A percentile compares a stretch with the other conserved stretches of the same genome.
These are phyloP conservation scores for Diplodus puntazzo DNA, from an alignment of 2,797 vertebrate species.

Conservation along the genomic window DNA sequence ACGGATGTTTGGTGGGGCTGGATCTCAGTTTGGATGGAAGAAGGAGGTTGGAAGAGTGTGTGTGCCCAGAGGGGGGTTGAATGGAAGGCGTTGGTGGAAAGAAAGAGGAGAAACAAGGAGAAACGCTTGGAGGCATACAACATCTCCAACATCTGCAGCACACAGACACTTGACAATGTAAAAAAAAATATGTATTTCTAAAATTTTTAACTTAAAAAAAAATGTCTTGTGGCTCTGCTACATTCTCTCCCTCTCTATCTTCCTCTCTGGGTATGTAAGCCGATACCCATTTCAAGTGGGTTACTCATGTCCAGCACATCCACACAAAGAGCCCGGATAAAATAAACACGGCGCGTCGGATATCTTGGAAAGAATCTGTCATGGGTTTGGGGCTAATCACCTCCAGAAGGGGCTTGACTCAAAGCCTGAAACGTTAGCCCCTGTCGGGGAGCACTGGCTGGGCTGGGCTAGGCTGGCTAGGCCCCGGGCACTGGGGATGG, in stretches of 20 bases:
- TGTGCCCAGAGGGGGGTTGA: conserved; percentile 3
- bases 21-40: conserved; percentile 58
- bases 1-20: conserved; percentile 68
- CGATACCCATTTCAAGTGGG: conserved; percentile 93
- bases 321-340: conserved; percentile 99
- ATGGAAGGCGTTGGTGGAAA: conserved; percentile 45
- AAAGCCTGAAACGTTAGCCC: conserved; percentile 99
- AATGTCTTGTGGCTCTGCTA: conserved; percentile 85
- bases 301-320: conserved; percentile 99
- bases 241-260: conserved; percentile 86
- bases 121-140: conserved; percentile 41
- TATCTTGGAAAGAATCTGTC: conserved; percentile 99
- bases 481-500: conserved; percentile 86
- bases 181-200: conserved; percentile 62
- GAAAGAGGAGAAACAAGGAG: conserved; percentile 51
- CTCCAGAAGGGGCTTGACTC: conserved; percentile 99
- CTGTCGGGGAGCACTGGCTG: conserved; percentile 88
- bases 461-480: conserved; percentile 68
- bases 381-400: conserved; percentile 99
- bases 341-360: conserved; percentile 99
- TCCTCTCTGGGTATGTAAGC: conserved; percentile 94
- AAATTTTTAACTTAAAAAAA: conserved; percentile 85
- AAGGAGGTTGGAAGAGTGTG: conserved; percentile 49
- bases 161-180: conserved; percentile 79
- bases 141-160: conserved; percentile 80